Evolutionary conservation across 2,113 vertebrate genomes (phyloP).

Genomic region (Eidolon helvum): DNA sequence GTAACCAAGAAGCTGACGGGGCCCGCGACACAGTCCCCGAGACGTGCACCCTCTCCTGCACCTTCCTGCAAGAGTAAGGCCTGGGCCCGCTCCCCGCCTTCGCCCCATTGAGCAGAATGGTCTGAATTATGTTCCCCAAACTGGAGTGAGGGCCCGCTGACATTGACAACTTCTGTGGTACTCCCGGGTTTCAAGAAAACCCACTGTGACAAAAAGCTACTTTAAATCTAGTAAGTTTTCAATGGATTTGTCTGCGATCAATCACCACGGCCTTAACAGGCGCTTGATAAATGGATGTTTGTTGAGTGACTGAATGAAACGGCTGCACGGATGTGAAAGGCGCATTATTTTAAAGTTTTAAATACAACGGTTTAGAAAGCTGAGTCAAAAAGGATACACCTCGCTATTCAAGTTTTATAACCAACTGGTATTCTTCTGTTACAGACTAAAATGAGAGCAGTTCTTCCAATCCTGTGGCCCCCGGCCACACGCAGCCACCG

Average conservation of each 20-base stretch:
- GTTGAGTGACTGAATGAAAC: background rate
- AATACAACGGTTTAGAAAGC: background rate
- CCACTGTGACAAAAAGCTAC: background rate
- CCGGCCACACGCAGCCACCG: rapidly evolving
- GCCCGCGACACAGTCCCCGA: rapidly evolving
- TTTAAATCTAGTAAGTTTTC: background rate
- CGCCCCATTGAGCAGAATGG: background rate
- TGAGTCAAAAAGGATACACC: background rate
- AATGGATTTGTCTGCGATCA: background rate
- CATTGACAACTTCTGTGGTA: background rate
- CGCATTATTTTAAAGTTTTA: background rate
- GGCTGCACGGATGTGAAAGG: background rate
- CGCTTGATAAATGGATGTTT: background rate
- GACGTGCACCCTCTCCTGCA: rapidly evolving
- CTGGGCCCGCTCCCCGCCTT: background rate
- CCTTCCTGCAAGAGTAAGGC: rapidly evolving
- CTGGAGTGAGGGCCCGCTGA: background rate
- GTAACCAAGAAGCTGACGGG: background rate
- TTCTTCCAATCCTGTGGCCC: background rate
- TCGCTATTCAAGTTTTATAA: background rate
- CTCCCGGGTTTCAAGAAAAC: background rate
- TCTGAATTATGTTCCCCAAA: background rate
- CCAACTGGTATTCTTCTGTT: background rate
- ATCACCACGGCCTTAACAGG: background rate
- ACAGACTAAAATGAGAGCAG: background rate